These are phyloP conservation scores for Onthophagus sagittarius DNA, from an alignment of 2,888 invertebrate genomes.

Conservation along the genomic window DNA sequence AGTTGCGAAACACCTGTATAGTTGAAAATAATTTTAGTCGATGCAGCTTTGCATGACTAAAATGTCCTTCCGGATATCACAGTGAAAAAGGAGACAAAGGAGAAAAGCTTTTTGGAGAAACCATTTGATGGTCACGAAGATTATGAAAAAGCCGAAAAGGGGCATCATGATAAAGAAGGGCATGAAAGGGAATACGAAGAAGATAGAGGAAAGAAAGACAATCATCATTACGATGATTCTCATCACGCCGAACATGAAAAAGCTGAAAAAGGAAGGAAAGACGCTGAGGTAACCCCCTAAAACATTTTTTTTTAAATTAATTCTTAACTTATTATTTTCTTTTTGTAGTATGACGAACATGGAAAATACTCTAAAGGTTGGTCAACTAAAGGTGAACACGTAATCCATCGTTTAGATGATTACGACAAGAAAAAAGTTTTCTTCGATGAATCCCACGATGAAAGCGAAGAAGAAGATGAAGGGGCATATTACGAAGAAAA, in stretches of 20 bases:
- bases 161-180: constrained; percentile 65
- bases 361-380: constrained; percentile 67
- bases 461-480: constrained; percentile 77
- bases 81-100: constrained; percentile 58
- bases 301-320: background rate
- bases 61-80: constrained; percentile 55
- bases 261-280: constrained; percentile 66
- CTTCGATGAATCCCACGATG: constrained; percentile 81
- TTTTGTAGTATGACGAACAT: constrained; percentile 37
- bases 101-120: too few species aligned
- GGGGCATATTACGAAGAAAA: constrained; percentile 76
- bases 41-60: too few species aligned
- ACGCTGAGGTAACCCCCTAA: constrained; percentile 36
- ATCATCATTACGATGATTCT: constrained; percentile 60
- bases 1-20: too few species aligned
- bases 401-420: constrained; percentile 80
- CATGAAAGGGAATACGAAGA: constrained; percentile 63
- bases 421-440: constrained; percentile 83
- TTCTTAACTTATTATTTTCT: constrained; percentile 20
- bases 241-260: constrained; percentile 64
- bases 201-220: constrained; percentile 58
- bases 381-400: constrained; percentile 81
- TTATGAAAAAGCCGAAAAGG: constrained; percentile 60
- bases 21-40: too few species aligned
- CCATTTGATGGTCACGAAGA: constrained; percentile 63